These are phyloP conservation scores for Petrolisthes cinctipes DNA, from an alignment of 2,888 invertebrate species.

Conservation along the genomic window DNA sequence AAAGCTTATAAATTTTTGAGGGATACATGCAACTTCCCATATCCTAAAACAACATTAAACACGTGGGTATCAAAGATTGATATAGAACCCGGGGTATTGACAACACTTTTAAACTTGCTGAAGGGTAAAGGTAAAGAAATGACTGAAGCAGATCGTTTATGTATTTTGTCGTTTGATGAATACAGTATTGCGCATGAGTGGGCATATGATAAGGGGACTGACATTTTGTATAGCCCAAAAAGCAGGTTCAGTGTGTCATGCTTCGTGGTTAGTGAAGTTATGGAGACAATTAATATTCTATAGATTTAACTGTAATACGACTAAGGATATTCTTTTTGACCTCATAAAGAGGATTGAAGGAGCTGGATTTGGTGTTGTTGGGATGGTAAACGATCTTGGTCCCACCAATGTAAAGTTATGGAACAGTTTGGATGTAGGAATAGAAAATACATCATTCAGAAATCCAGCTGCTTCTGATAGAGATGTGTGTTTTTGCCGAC, in stretches of 20 bases:
- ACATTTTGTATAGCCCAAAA: constrained; percentile 62
- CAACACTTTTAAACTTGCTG: neutral
- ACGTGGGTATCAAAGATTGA: constrained; percentile 30
- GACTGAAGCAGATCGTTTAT: constrained; percentile 58
- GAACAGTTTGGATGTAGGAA: neutral
- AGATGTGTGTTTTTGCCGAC: neutral
- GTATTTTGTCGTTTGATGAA: constrained; percentile 55
- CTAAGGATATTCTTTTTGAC: constrained; percentile 61
- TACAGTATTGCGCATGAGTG: constrained; percentile 66
- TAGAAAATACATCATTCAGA: neutral
- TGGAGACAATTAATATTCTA: constrained; percentile 68
- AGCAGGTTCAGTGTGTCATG: constrained; percentile 40
- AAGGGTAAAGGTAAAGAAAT: constrained; percentile 40
- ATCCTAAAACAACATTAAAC: constrained; percentile 64
- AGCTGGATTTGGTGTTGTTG: constrained; percentile 67
- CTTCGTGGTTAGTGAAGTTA: constrained; percentile 64
- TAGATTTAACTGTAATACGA: constrained; percentile 66
- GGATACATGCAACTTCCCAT: neutral
- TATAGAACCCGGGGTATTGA: constrained; percentile 60
- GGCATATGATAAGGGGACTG: constrained; percentile 66
- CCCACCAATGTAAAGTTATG: constrained; percentile 15
- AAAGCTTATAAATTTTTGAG: constrained; percentile 18
- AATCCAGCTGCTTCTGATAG: neutral
- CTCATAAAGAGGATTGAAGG: constrained; percentile 64
- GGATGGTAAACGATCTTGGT: constrained; percentile 67